Evolutionary conservation across 2,797 vertebrate species (phyloP), one percentile per base, ranked within the genome.

Genomic region (Brotula barbata): DNA sequence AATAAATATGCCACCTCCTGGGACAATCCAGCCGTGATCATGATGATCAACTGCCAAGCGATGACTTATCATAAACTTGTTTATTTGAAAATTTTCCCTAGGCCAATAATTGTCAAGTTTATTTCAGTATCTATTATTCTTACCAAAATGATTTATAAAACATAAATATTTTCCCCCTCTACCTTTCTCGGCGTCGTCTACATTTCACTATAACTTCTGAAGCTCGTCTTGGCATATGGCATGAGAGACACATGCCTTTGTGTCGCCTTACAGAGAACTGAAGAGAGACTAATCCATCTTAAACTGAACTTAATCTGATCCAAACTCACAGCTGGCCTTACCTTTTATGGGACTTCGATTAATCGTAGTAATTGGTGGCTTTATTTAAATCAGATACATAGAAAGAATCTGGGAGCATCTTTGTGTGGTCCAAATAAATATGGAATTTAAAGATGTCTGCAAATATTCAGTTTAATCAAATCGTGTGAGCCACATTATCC

Each of bases 1-100:
- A 95, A 95, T 98, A 98, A 98, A 98, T 95, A 95, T 97, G 95
- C 95, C 94, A 95, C 92, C 92, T 93, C 95, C 85, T 76, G 92
- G 94, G 92, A 93, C 91, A 90, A 94, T 94, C 92, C 94, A 91
- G 91, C 86, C 93, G 93, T 94, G 94, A 97, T 97, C 95, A 97
- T 94, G 95, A 97, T 97, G 96, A 98, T 96, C 94, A 93, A 95
- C 93, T 92, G 92, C 94, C 94, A 93, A 93, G 94, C 94, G 94
- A 93, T 94, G 94, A 91, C 93, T 92, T 92, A 93, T 92, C 93
- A 95, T 96, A 95, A 96, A 95, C 72, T 77, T 84, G 83, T 85
- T 86, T 84, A 84, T 87, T 87, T 80, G 80, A 79, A 76, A 86
- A 85, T 72, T 78, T 85, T 84, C 76, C 64, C 84, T 75, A 69